Evolutionary conservation across 2,113 vertebrate genomes (phyloP).

Genomic region (Nesospiza acunhae): DNA sequence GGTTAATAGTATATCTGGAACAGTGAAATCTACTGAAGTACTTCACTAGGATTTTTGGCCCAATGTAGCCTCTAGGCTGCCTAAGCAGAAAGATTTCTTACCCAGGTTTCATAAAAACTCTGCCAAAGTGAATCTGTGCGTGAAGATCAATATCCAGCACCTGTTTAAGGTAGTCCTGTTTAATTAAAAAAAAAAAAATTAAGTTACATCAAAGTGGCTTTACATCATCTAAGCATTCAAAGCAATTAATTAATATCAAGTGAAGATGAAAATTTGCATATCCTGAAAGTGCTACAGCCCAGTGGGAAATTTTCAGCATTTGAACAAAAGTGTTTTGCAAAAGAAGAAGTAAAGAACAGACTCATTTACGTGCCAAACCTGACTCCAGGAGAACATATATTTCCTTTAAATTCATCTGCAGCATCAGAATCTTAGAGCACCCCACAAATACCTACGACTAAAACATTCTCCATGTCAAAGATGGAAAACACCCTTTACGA

Average conservation of each 20-base stretch:
- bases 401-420: neutral
- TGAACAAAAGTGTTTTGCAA: neutral
- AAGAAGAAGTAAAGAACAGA: neutral
- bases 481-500: neutral
- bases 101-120: slow-evolving; percentile 99
- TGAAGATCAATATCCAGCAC: slow-evolving; percentile 99
- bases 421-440: neutral
- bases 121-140: slow-evolving; percentile 98
- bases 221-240: slow-evolving; percentile 22
- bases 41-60: neutral
- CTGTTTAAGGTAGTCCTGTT: slow-evolving; percentile 99
- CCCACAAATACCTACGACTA: neutral
- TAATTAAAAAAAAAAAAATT: slow-evolving; percentile 56
- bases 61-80: neutral
- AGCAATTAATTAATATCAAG: slow-evolving; percentile 16
- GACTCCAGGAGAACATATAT: neutral
- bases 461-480: neutral
- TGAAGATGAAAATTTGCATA: slow-evolving; percentile 13
- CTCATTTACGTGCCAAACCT: slow-evolving; percentile 14
- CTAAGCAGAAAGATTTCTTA: slow-evolving; percentile 73
- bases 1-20: neutral
- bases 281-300: neutral
- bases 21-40: neutral
- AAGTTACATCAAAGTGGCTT: slow-evolving; percentile 34
- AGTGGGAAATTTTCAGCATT: neutral